phyloP scores from a whole-genome alignment of 2,888 invertebrate species.

The Eilema caniola region DNA sequence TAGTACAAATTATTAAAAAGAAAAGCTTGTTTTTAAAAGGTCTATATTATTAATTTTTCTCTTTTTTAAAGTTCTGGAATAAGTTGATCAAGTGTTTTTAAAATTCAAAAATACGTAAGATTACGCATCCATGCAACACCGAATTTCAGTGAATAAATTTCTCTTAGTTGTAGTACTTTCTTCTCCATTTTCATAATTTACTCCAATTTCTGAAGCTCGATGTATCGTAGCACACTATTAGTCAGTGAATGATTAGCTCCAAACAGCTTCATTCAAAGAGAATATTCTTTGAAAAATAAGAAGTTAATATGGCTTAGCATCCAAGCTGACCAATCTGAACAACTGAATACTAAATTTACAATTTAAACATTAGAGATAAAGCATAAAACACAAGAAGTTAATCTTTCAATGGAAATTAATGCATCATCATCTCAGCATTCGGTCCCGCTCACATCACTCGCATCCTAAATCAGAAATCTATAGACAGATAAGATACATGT shows the following conservation, averaged over 20 bases:
- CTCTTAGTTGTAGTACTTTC: too few species aligned
- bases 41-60: too few species aligned
- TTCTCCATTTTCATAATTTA: neutral
- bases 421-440: too few species aligned
- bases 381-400: neutral
- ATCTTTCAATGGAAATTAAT: neutral
- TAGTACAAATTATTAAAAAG: too few species aligned
- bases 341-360: neutral
- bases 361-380: neutral
- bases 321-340: neutral
- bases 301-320: neutral
- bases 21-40: too few species aligned
- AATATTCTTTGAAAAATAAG: neutral
- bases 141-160: neutral
- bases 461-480: neutral
- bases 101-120: neutral
- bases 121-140: neutral
- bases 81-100: neutral
- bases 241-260: neutral
- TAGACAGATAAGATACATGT: neutral
- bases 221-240: neutral
- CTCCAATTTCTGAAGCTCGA: neutral
- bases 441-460: neutral
- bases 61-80: neutral
- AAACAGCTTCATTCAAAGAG: neutral